A percentile compares a stretch with the other conserved stretches of the same genome.
phyloP scores from a whole-genome alignment of 2,113 vertebrate species.

The Pygathrix nemaeus region DNA sequence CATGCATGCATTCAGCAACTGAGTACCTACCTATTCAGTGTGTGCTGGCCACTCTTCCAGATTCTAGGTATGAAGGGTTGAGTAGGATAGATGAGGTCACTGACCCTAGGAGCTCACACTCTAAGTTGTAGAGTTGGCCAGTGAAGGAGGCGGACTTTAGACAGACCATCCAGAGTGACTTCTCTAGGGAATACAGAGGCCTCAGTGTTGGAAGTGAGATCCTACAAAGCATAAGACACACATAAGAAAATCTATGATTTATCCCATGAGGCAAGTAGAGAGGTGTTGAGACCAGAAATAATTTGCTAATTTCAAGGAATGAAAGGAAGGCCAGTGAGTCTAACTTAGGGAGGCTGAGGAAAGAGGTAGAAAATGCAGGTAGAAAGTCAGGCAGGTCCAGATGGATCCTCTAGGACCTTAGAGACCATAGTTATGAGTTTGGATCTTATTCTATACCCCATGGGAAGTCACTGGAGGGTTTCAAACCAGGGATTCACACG shows the following conservation, averaged over 20 bases:
- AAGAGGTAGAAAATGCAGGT: neutral
- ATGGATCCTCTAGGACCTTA: neutral
- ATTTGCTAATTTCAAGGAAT: neutral
- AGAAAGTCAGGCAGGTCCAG: neutral
- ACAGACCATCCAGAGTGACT: fast-evolving
- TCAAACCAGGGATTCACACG: neutral
- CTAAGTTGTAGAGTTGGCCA: too few species aligned
- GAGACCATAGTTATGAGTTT: neutral
- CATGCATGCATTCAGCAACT: neutral
- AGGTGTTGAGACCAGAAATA: neutral
- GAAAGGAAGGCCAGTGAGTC: neutral
- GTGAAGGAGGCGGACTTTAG: neutral
- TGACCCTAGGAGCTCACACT: too few species aligned
- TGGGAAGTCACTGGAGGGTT: neutral
- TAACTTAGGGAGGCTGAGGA: neutral
- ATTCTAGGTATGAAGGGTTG: neutral
- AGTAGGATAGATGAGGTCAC: neutral
- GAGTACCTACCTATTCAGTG: fast-evolving
- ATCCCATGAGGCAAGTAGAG: neutral
- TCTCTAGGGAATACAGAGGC: neutral
- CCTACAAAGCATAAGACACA: neutral
- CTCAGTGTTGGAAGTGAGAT: neutral
- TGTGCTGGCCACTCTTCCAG: neutral
- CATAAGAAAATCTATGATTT: neutral
- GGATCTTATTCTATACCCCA: neutral